Evolutionary conservation across 2,113 vertebrate genomes (phyloP).

Genomic region (Oncorhynchus keta): DNA sequence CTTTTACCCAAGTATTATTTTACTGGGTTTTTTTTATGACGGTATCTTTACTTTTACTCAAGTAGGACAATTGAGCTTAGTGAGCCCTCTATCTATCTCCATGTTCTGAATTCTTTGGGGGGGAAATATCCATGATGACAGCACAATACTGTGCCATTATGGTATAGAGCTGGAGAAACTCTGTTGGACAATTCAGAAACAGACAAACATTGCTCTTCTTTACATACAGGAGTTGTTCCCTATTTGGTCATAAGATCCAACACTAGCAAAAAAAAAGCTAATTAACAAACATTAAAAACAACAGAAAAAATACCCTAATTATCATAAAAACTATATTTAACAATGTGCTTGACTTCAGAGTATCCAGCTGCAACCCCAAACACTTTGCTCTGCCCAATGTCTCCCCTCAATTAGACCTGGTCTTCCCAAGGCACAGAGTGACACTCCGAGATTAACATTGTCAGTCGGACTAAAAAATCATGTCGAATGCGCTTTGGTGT

Average conservation of each 20-base stretch:
- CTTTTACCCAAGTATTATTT: too few relatives aligned
- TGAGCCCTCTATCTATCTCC: too few relatives aligned
- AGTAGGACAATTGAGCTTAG: too few relatives aligned
- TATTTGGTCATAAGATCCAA: conserved; percentile 72
- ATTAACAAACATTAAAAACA: conserved; percentile 28
- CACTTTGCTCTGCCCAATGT: conserved; percentile 14
- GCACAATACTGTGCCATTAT: conserved; percentile 2
- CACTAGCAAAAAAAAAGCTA: conserved; percentile 27
- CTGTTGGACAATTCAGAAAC: conserved; percentile 20
- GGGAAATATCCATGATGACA: conserved; percentile 15
- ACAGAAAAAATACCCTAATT: neutral
- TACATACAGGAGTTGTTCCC: conserved; percentile 78
- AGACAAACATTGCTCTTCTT: conserved; percentile 32
- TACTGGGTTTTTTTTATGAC: too few relatives aligned
- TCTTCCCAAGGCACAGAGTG: conserved; percentile 57
- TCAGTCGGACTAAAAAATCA: conserved; percentile 49
- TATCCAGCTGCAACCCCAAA: conserved; percentile 55
- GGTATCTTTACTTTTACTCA: too few relatives aligned
- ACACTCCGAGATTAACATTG: conserved; percentile 51
- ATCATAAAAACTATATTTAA: too few relatives aligned
- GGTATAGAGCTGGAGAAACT: neutral
- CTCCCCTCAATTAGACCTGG: too few relatives aligned
- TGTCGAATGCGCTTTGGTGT: conserved; percentile 80
- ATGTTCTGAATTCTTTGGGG: neutral
- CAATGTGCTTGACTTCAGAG: conserved; percentile 50